Conservation (phyloP, 2,888 invertebrate genomes). For the Siphlonurus alternatus region DNA sequence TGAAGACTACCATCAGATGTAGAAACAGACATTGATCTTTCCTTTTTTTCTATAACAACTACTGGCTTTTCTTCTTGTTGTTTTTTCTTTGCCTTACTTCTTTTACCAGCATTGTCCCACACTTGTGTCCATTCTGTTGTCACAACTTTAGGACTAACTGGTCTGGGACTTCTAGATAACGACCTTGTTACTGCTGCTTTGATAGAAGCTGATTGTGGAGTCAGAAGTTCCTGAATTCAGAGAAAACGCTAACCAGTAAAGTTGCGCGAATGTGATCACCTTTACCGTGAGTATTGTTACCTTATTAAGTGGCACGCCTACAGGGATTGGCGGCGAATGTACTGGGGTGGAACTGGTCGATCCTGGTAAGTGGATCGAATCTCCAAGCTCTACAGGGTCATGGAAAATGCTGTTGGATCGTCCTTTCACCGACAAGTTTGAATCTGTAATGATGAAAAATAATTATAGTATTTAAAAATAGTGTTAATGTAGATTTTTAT, state of each 20-base stretch:
- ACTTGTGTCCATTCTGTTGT: neutral
- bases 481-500: no score
- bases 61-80: neutral
- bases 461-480: no score
- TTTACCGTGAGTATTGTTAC: neutral
- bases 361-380: neutral
- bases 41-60: neutral
- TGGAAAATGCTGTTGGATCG: neutral
- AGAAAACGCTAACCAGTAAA: neutral
- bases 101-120: neutral
- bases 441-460: no score
- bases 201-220: neutral
- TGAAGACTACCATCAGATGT: neutral
- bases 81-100: neutral
- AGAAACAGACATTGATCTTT: neutral
- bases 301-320: neutral
- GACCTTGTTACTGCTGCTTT: neutral
- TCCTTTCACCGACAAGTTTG: neutral
- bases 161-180: no score
- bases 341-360: neutral
- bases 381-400: neutral
- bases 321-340: neutral
- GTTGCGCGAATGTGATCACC: neutral
- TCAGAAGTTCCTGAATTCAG: neutral
- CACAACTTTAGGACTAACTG: neutral